Evolutionary conservation across 2,888 invertebrate species (phyloP).

Genomic region (Diabrotica balteata): DNA sequence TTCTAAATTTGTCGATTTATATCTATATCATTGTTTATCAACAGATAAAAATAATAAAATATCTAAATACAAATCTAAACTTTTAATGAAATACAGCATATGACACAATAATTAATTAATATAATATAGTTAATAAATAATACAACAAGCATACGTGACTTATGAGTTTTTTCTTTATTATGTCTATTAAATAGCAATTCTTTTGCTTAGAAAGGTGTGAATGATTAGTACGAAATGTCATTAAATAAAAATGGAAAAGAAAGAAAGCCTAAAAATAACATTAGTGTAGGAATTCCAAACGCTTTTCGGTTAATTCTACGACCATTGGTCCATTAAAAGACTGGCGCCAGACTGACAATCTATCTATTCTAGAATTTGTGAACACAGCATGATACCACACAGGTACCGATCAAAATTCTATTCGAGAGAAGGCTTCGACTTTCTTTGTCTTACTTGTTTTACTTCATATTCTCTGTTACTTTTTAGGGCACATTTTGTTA

Average conservation of each 20-base stretch:
- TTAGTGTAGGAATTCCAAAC: constrained; percentile 1
- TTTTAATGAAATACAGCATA: no score
- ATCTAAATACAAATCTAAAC: no score
- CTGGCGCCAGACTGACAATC: constrained; percentile 46
- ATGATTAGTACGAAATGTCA: constrained; percentile 8
- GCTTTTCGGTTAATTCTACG: constrained; percentile 23
- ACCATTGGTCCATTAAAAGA: constrained; percentile 40
- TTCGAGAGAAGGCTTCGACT: neutral
- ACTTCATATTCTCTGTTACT: constrained; percentile 10
- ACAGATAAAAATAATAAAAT: no score
- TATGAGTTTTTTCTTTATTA: no score
- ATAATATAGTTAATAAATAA: no score
- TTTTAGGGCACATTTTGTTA: constrained; percentile 12
- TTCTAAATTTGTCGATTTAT: no score
- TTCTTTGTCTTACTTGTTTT: constrained; percentile 10
- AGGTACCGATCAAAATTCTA: constrained; percentile 27
- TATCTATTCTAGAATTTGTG: constrained; percentile 44
- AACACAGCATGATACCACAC: constrained; percentile 43
- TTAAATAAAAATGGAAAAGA: neutral
- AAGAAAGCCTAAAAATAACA: neutral
- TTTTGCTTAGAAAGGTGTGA: constrained; percentile 2
- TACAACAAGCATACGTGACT: no score
- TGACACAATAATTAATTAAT: no score
- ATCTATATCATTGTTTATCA: no score
- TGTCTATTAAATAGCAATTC: neutral